Evolutionary conservation across 2,113 vertebrate species (phyloP).

Genomic region (Peromyscus leucopus): DNA sequence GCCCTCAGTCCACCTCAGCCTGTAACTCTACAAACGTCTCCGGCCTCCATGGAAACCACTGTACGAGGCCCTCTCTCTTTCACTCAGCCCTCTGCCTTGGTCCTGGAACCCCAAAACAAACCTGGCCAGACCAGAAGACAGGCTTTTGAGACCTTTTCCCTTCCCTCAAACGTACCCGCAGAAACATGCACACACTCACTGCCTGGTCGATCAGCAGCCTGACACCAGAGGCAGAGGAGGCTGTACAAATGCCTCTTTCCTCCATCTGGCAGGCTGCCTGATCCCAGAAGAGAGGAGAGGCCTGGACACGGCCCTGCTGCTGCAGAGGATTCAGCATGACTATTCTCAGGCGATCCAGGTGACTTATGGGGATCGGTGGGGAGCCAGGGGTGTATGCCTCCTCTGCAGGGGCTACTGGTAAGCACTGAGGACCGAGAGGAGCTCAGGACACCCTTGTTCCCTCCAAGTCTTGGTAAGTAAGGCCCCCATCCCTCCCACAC

Average conservation of each 20-base stretch:
- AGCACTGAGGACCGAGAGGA: constrained; percentile 42
- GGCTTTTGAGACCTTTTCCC: constrained; percentile 12
- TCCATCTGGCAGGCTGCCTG: constrained; percentile 4
- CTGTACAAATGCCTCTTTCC: not conserved
- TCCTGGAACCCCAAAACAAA: constrained; percentile 13
- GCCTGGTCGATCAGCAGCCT: not conserved
- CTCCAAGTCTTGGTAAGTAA: constrained; percentile 53
- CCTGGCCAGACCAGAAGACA: not conserved
- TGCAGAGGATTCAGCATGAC: not conserved
- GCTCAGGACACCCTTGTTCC: not conserved
- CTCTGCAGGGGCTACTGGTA: not conserved
- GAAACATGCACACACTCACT: not conserved
- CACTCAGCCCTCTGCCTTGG: not conserved
- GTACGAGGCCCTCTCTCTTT: not conserved
- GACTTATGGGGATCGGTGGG: not conserved
- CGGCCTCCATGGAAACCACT: not conserved
- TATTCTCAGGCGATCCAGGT: not conserved
- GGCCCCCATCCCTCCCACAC: constrained; percentile 72
- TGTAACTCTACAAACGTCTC: not conserved
- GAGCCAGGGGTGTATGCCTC: not conserved
- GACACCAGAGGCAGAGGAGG: not conserved
- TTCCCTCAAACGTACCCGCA: not conserved
- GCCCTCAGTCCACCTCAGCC: not conserved
- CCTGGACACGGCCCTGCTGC: not conserved
- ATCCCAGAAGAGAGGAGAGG: not conserved